Conservation (phyloP, 2,797 vertebrate species). For the Corythornis leucogaster region DNA sequence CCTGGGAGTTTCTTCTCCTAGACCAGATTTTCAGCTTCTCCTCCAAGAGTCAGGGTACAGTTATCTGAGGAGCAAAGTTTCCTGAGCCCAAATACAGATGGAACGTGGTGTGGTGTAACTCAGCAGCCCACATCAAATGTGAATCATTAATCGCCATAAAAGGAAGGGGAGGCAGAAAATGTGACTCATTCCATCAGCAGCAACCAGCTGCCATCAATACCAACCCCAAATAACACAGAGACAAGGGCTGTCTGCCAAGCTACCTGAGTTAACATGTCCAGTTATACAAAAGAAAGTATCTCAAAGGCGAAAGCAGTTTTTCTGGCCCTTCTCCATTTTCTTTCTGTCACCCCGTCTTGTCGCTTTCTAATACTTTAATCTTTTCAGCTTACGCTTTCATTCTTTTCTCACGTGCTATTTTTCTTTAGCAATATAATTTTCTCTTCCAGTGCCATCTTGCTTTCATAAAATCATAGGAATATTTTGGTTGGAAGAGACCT, state of each 20-base stretch:
- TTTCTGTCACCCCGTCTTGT: neutral
- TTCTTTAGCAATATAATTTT: neutral
- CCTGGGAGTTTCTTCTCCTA: neutral
- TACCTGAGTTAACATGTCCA: slow-evolving; percentile 17
- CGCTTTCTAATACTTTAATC: neutral
- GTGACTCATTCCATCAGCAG: slow-evolving; percentile 63
- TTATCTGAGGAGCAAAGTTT: slow-evolving; percentile 24
- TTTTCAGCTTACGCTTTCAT: neutral
- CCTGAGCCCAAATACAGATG: slow-evolving; percentile 47
- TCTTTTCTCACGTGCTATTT: neutral
- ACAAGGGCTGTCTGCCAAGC: slow-evolving; percentile 42
- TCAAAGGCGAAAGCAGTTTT: neutral
- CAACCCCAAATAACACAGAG: slow-evolving; percentile 36
- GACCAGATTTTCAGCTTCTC: neutral
- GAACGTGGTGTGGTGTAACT: slow-evolving; percentile 45
- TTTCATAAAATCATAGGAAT: neutral
- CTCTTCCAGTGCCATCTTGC: neutral
- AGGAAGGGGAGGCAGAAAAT: slow-evolving; percentile 48
- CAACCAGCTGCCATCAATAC: slow-evolving; percentile 59
- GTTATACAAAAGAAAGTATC: neutral
- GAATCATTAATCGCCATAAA: slow-evolving; percentile 62
- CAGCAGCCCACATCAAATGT: slow-evolving; percentile 53
- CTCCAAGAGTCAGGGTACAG: neutral
- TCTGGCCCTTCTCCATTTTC: neutral
- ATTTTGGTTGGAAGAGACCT: neutral